Base-by-base conservation (phyloP, 2,113 vertebrate genomes). In the Hemiscyllium ocellatum region DNA sequence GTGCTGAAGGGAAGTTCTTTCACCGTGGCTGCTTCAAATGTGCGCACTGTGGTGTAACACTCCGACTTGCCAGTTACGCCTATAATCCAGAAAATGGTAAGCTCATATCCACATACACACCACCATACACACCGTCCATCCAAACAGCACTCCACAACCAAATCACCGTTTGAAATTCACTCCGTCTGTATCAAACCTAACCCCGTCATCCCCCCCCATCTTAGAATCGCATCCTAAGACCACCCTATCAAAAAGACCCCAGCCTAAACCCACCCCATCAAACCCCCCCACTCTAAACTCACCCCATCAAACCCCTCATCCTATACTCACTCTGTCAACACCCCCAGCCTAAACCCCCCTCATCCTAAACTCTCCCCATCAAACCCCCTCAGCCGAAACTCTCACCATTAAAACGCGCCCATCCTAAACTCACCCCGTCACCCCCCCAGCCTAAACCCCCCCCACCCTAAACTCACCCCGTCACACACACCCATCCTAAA, bases 11-110 rank as follows among this genome's bases (percentile, higher is more conserved):
- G 96, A 99, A 99, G 97, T 99, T 99, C 97, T 99, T 99, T 98
- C 99, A 99, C 95, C 98, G 99, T 95, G 99, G 98, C 97, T 99
- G 99, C 98, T 99, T 99, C 97, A 99, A 99, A 96, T 99, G 99
- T 0, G 98, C 99, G 96, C 98, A 99, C 97, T 99, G 99, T 0
- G 97, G 97, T 83, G 99, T 99, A 33, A 99, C 99, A 0, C 98
- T 99, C 89, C 98, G 99, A 1, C 97, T 99, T 29, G 99, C 99
- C 0, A 99, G 98, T 22, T 99, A 99, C 0, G 99, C 99, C 96
- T 99, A 99, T 0, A 99, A 99, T 68, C 97, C 98, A 0, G 98
- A 99, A 96, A 98, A 98, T 0, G 99, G 99, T 99, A 96, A 98
- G 98, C 19, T 56, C 10, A 13, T 15, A 24, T 6, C 85, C 13